Evolutionary conservation across 2,797 vertebrate species (phyloP).

Genomic region (Paratrypauchen microcephalus): DNA sequence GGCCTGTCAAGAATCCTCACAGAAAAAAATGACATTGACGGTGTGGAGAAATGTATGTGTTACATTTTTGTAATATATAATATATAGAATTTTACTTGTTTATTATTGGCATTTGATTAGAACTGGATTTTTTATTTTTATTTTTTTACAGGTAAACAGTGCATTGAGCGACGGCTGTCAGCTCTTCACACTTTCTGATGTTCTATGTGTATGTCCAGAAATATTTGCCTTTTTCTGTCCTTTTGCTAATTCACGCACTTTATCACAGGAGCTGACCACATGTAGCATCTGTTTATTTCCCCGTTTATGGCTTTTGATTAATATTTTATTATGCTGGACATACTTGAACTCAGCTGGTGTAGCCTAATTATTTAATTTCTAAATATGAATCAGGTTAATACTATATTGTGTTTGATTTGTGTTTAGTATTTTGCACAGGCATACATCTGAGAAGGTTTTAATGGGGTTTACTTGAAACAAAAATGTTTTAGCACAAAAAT

Average conservation of each 20-base stretch:
- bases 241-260: slow-evolving; percentile 56
- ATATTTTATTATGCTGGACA: slow-evolving; percentile 36
- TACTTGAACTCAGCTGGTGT: slow-evolving; percentile 38
- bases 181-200: slow-evolving; percentile 79
- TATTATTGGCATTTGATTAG: not conserved
- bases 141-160: slow-evolving; percentile 84
- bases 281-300: slow-evolving; percentile 41
- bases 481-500: slow-evolving; percentile 30
- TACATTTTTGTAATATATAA: not conserved
- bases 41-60: slow-evolving; percentile 89
- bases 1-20: slow-evolving; percentile 88
- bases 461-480: slow-evolving; percentile 64
- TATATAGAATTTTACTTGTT: not conserved
- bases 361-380: slow-evolving; percentile 27
- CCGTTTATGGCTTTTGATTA: slow-evolving; percentile 34
- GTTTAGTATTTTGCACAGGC: slow-evolving; percentile 51
- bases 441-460: slow-evolving; percentile 21
- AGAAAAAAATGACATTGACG: slow-evolving; percentile 86
- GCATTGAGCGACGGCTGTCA: slow-evolving; percentile 89
- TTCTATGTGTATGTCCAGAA: slow-evolving; percentile 21
- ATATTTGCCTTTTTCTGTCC: slow-evolving; percentile 29
- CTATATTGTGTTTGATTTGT: slow-evolving; percentile 21
- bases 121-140: slow-evolving; percentile 5
- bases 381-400: slow-evolving; percentile 27
- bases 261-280: slow-evolving; percentile 60